phyloP scores from a whole-genome alignment of 2,113 vertebrate genomes.

The Lonchura striata region DNA sequence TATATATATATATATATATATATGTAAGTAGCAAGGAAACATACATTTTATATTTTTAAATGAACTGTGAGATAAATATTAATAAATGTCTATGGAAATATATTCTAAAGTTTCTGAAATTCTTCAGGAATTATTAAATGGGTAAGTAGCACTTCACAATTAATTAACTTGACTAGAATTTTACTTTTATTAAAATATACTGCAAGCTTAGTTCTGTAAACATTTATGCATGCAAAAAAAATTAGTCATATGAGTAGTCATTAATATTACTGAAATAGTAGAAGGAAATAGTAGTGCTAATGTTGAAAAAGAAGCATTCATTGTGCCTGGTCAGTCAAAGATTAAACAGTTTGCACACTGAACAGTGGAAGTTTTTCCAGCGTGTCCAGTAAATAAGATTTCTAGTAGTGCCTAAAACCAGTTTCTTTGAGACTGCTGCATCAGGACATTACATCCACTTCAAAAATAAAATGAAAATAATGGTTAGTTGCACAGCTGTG shows the following conservation, averaged over 20 bases:
- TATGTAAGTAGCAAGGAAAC: neutral
- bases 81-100: neutral
- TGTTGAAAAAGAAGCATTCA: neutral
- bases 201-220: neutral
- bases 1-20: too few species aligned
- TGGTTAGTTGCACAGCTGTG: neutral
- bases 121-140: neutral
- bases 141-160: neutral
- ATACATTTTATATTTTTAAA: neutral
- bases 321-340: neutral
- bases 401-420: neutral
- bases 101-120: neutral
- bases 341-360: neutral
- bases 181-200: neutral
- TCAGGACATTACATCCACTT: neutral
- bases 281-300: neutral
- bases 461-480: neutral
- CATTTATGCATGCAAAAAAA: neutral
- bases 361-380: neutral
- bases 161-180: neutral
- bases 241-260: neutral
- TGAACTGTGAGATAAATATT: neutral
- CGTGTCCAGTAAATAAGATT: neutral
- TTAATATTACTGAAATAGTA: neutral
- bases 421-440: neutral